These are phyloP conservation scores for Metridium senile DNA, from an alignment of 92 coral and sea anemone species.

Conservation along the genomic window DNA sequence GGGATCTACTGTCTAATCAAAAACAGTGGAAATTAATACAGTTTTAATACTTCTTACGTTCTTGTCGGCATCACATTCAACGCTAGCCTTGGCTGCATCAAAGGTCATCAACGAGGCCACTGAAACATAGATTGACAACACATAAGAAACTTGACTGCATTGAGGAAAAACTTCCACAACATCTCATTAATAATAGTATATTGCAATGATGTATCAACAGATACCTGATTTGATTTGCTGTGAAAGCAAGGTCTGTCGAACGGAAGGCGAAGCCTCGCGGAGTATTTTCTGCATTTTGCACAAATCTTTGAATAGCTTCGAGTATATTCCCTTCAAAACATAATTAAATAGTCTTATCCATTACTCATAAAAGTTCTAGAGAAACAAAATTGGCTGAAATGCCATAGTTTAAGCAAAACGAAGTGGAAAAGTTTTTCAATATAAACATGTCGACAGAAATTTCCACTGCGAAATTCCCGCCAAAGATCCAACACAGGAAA, in stretches of 20 bases:
- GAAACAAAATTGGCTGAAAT: background rate
- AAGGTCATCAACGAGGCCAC: slow-evolving; percentile 60
- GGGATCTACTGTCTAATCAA: no score
- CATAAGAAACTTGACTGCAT: background rate
- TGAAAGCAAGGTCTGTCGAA: slow-evolving; percentile 15
- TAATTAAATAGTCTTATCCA: background rate
- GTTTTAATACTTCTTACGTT: slow-evolving; percentile 32
- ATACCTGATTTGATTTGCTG: slow-evolving; percentile 31
- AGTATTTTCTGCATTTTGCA: slow-evolving; percentile 22
- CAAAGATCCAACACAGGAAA: background rate
- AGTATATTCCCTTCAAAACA: background rate
- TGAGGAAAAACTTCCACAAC: no score
- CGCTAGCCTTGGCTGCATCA: slow-evolving; percentile 43
- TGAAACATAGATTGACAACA: slow-evolving; percentile 8
- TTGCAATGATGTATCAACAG: no score
- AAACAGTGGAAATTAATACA: no score
- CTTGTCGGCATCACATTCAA: slow-evolving; percentile 12
- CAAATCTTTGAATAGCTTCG: no score
- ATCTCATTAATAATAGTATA: no score
- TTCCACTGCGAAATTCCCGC: slow-evolving; percentile 13
- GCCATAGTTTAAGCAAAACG: background rate
- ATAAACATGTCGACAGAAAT: background rate
- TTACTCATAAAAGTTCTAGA: background rate
- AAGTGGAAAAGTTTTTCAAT: background rate
- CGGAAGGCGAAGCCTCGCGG: slow-evolving; percentile 8